phyloP scores from a whole-genome alignment of 2,888 invertebrate species.

The Allolobophora icterica region DNA sequence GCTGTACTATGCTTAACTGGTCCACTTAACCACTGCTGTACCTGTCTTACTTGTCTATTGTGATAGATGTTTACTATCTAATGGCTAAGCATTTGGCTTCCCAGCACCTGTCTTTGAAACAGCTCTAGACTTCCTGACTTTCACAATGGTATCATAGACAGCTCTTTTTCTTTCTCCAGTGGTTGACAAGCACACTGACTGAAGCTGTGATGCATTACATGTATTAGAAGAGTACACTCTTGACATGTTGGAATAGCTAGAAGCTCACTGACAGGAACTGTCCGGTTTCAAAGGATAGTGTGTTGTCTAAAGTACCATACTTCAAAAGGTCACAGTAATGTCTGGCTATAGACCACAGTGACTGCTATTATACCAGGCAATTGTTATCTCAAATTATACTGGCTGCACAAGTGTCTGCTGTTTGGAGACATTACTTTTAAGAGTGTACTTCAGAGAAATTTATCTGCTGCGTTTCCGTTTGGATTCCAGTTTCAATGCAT shows the following conservation, averaged over 20 bases:
- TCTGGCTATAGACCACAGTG: too few relatives aligned
- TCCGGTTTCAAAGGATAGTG: not conserved
- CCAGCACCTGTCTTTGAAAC: too few relatives aligned
- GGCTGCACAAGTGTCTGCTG: too few relatives aligned
- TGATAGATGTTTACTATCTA: too few relatives aligned
- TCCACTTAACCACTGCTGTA: not conserved
- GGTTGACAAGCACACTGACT: not conserved
- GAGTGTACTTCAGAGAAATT: too few relatives aligned
- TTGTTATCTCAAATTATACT: too few relatives aligned
- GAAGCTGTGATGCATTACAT: not conserved
- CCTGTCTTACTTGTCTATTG: not conserved
- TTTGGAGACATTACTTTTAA: too few relatives aligned
- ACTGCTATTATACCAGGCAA: too few relatives aligned
- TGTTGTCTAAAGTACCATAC: not conserved
- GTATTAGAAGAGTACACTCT: not conserved
- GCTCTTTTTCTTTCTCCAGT: not conserved
- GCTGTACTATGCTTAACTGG: not conserved
- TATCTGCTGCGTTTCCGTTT: too few relatives aligned
- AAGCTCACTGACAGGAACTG: not conserved
- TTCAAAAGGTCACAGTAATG: too few relatives aligned
- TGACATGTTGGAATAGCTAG: not conserved
- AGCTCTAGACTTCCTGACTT: not conserved
- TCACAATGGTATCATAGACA: not conserved
- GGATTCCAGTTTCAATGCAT: too few relatives aligned
- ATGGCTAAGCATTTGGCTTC: too few relatives aligned